These are phyloP conservation scores for Dusona sp. DNA, from an alignment of 2,888 invertebrate genomes.

Conservation along the genomic window DNA sequence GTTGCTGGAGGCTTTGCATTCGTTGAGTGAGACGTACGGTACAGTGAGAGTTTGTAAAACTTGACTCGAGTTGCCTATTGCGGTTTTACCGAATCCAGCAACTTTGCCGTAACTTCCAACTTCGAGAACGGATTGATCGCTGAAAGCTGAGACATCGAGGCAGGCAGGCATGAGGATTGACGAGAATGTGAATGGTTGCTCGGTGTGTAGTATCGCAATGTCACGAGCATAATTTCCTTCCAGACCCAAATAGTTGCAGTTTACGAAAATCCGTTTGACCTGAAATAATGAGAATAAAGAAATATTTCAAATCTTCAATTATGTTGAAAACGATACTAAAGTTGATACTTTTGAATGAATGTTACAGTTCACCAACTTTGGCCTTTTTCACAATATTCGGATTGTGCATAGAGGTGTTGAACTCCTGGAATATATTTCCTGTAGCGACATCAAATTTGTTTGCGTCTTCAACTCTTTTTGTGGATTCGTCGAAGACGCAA, in stretches of 20 bases:
- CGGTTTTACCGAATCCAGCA: conserved; percentile 82
- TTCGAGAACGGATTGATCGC: conserved; percentile 73
- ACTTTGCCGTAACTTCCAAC: conserved; percentile 79
- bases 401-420: conserved; percentile 74
- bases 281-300: conserved; percentile 66
- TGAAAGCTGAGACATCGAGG: conserved; percentile 73
- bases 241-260: conserved; percentile 78
- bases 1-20: conserved; percentile 74
- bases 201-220: conserved; percentile 79
- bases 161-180: conserved; percentile 78
- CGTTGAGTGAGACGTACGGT: conserved; percentile 77
- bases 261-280: conserved; percentile 78
- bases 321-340: not conserved
- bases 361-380: conserved; percentile 59
- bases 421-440: conserved; percentile 82
- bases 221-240: conserved; percentile 79
- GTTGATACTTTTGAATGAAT: not conserved
- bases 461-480: conserved; percentile 69
- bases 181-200: conserved; percentile 75
- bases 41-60: conserved; percentile 78
- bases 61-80: conserved; percentile 74
- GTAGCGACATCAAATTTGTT: conserved; percentile 76
- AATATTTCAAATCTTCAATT: not conserved
- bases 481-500: conserved; percentile 81
- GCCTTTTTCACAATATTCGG: conserved; percentile 72